A percentile compares a stretch with the other conserved stretches of the same genome.
phyloP scores from a whole-genome alignment of 2,113 vertebrate genomes.

The Limnothrissa miodon region DNA sequence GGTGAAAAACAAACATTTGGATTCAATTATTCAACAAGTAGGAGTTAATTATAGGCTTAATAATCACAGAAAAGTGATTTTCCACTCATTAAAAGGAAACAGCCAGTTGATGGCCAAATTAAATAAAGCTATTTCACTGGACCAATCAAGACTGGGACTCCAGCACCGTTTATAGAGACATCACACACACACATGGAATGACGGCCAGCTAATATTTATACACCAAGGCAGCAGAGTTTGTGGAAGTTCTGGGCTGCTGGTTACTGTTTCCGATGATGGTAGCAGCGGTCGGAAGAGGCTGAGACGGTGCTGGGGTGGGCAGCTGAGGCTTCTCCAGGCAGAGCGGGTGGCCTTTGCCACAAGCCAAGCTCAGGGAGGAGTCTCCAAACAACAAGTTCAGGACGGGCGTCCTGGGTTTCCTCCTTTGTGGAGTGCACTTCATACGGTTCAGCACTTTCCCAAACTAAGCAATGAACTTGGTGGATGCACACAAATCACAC shows the following conservation, averaged over 20 bases:
- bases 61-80: slow-evolving; percentile 7
- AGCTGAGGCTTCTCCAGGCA: neutral
- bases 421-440: neutral
- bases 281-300: neutral
- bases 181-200: neutral
- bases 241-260: slow-evolving; percentile 13
- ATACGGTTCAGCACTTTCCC: neutral
- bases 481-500: neutral
- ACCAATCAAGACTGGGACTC: neutral
- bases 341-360: slow-evolving; percentile 7
- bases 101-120: neutral
- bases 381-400: neutral
- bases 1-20: neutral
- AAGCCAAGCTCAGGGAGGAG: neutral
- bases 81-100: neutral
- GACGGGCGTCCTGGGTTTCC: neutral
- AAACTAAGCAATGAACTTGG: neutral
- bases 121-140: neutral
- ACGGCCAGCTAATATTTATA: neutral
- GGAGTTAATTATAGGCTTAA: neutral
- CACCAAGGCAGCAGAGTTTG: neutral
- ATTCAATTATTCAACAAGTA: neutral
- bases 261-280: neutral
- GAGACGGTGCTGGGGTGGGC: neutral
- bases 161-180: neutral